A percentile compares a stretch with the other conserved stretches of the same genome.
Conservation (phyloP, 2,888 invertebrate genomes). For the Drosophila vallismaia region DNA sequence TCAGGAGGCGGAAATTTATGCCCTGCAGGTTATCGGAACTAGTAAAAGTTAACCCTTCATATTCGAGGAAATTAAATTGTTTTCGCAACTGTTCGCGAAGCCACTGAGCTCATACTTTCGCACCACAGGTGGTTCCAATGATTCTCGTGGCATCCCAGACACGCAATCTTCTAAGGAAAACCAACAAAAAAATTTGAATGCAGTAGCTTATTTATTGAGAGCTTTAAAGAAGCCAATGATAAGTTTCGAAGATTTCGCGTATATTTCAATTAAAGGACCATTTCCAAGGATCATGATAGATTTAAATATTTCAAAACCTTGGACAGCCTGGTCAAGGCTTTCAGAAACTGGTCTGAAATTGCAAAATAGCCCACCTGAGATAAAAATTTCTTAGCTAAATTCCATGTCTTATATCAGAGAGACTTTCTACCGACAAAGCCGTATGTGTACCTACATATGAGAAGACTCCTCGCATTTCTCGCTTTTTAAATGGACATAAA, state of each 20-base stretch:
- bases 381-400: conserved; percentile 3
- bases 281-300: background rate
- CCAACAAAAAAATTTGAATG: conserved; percentile 3
- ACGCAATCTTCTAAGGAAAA: conserved; percentile 26
- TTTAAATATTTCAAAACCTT: background rate
- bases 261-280: background rate
- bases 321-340: background rate
- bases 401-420: conserved; percentile 2
- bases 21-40: conserved; percentile 17
- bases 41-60: conserved; percentile 24
- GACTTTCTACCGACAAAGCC: background rate
- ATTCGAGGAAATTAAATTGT: conserved; percentile 28
- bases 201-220: conserved; percentile 19
- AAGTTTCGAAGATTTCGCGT: conserved; percentile 1
- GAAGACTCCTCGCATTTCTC: conserved; percentile 29
- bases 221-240: background rate
- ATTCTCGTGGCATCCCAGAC: conserved; percentile 14
- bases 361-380: conserved; percentile 1
- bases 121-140: conserved; percentile 35
- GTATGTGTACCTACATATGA: background rate
- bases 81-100: conserved; percentile 30
- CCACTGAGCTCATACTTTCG: conserved; percentile 1
- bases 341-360: background rate
- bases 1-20: conserved; percentile 2
- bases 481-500: conserved; percentile 22